phyloP scores from a whole-genome alignment of 2,888 invertebrate species.

The Sinopyrophorus schimmeli region DNA sequence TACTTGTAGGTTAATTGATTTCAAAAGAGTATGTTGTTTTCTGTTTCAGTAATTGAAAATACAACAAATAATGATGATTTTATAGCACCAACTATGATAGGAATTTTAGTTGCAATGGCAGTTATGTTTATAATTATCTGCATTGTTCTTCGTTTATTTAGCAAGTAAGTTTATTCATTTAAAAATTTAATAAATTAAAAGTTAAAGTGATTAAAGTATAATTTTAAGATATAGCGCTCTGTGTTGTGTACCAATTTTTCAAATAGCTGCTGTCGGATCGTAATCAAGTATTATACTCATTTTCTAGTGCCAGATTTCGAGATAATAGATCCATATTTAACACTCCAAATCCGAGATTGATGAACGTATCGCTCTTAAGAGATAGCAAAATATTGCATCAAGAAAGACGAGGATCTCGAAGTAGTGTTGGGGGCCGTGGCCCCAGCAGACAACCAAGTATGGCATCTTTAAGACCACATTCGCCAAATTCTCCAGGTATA shows the following conservation, averaged over 20 bases:
- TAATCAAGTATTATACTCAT: too few relatives aligned
- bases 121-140: conserved; percentile 94
- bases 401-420: conserved; percentile 79
- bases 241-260: too few relatives aligned
- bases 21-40: conserved; percentile 20
- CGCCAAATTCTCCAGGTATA: conserved; percentile 71
- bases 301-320: conserved; percentile 84
- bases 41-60: conserved; percentile 61
- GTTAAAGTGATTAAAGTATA: too few relatives aligned
- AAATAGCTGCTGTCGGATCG: too few relatives aligned
- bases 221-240: too few relatives aligned
- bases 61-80: conserved; percentile 66
- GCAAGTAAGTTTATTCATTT: conserved; percentile 76
- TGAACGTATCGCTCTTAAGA: conserved; percentile 85
- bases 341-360: conserved; percentile 89
- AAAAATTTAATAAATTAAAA: too few relatives aligned
- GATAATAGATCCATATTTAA: conserved; percentile 93
- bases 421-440: conserved; percentile 71
- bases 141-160: conserved; percentile 87
- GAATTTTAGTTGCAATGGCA: conserved; percentile 85
- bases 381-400: conserved; percentile 79
- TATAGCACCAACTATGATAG: conserved; percentile 89
- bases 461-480: conserved; percentile 80
- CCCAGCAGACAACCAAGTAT: conserved; percentile 86
- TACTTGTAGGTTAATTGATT: background rate